Evolutionary conservation across 2,113 vertebrate genomes (phyloP), one percentile per base, ranked within the genome.

Genomic region (Caranx melampygus): DNA sequence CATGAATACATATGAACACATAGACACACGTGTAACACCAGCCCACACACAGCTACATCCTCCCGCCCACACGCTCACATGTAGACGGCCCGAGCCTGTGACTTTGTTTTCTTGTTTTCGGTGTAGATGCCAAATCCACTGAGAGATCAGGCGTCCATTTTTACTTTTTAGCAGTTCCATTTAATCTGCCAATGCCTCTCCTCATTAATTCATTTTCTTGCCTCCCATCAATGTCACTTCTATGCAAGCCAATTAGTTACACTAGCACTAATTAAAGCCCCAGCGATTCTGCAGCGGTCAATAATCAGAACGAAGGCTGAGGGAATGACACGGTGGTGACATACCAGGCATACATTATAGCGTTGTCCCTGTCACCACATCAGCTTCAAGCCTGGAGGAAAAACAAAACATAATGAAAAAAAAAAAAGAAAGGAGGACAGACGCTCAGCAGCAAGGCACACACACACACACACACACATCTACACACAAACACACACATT

Each of bases 181-280:
- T 83, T 81, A 88, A 82, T 87, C 71, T 82, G 85, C 71, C 79
- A 54, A 45, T 66, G 74, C 74, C 26, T 86, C 66, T 75, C 64
- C 73, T 90, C 79, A 71, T 90, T 90, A 89, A 90, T 89, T 87
- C 34, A 78, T 88, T 88, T 91, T 75, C 79, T 87, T 81, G 40
- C 78, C 83, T 87, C 74, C 59, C 88, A 82, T 94, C 89, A 89
- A 83, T 91, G 91, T 91, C 87, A 87, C 72, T 89, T 89, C 82
- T 75, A 71, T 83, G 80, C 76, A 69, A 81, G 82, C 81, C 79
- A 88, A 91, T 93, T 93, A 93, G 91, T 91, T 89, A 90, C 89
- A 87, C 86, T 81, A 82, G 80, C 64, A 62, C 83, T 91, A 92
- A 93, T 93, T 92, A 91, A 91, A 87, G 86, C 86, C 91, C 79